These are phyloP conservation scores for Malurus melanocephalus DNA, from an alignment of 2,113 vertebrate species.

Conservation along the genomic window DNA sequence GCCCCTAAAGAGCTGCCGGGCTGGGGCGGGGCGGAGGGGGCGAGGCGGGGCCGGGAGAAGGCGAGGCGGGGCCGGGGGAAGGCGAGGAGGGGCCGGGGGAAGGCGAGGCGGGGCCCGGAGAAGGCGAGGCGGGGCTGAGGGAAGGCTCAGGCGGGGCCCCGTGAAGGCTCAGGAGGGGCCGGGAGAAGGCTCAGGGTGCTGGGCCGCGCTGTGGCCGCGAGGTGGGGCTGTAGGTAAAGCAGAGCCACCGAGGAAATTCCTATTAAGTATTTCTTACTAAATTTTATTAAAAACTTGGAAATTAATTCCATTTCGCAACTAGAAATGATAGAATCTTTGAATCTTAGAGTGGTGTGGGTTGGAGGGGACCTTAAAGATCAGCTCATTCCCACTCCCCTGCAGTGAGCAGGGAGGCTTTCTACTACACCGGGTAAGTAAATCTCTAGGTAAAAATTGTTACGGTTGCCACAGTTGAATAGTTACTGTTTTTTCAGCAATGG, in stretches of 20 bases:
- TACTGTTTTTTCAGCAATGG: not conserved
- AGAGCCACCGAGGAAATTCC: fast-evolving
- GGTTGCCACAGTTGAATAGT: not conserved
- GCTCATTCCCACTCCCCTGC: not conserved
- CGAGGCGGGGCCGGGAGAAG: not conserved
- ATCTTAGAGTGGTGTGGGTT: not conserved
- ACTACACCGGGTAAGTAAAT: not conserved
- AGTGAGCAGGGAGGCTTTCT: not conserved
- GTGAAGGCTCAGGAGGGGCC: not conserved
- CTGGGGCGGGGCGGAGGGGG: too few relatives aligned
- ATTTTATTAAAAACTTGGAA: not conserved
- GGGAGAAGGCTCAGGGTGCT: not conserved
- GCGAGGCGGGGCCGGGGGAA: too few relatives aligned
- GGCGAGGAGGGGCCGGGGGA: not conserved
- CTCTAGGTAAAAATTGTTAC: not conserved
- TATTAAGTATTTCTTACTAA: not conserved
- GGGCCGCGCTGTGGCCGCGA: not conserved
- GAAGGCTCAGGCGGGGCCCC: too few relatives aligned
- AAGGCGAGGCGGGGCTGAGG: not conserved
- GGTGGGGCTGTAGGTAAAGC: not conserved
- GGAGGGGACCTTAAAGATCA: not conserved
- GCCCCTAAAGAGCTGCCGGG: fast-evolving
- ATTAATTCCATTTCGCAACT: not conserved
- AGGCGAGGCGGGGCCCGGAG: not conserved
- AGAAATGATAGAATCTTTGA: not conserved